Base-by-base conservation (phyloP, 2,797 vertebrate genomes). In the Aotus griseimembra region DNA sequence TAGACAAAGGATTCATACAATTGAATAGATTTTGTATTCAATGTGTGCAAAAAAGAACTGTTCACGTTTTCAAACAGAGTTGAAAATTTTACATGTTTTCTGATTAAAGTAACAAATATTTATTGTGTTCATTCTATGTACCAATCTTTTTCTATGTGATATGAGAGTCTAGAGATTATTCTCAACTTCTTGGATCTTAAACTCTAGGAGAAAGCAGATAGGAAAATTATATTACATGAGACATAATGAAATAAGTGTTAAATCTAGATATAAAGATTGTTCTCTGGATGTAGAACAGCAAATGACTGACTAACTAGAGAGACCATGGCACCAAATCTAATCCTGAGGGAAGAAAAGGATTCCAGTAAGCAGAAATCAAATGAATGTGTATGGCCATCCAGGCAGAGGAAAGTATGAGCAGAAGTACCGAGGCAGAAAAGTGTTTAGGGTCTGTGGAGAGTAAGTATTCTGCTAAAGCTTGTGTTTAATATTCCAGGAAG, bases 71-170 rank as follows among this genome's bases (percentile, higher is more conserved):
- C 48, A 80, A 94, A 77, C 20, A 48, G 12, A 96, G 17, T 67
- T 88, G 13, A 90, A 95, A 87, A 41, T 90, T 46, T 61, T 75
- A 55, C 30, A 89, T 33, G 13, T 67, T 84, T 75, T 90, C 15
- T 73, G 58, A 88, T 61, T 76, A 88, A 80, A 94, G 20, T 17
- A 76, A 92, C 48, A 91, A 88, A 75, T 20, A 75, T 85, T 89
- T 85, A 17, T 41, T 83, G 17, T 72, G 11, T 72, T 58, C 33
- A 82, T 55, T 88, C 39, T 73, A 75, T 55, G 36, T 75, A 28
- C 30, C 39, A 72, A 13, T 77, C 22, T 77, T 48, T 17, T 82
- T 76, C 5, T 79, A 5, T 50, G 41, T 55, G 15, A 7, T 64
- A 1, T 76, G 55, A 70, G 24, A 10, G 5, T 90, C 8, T 22